Conservation (phyloP, 1,140 invertebrate species). For the Ceratoteleas bidentatus region DNA sequence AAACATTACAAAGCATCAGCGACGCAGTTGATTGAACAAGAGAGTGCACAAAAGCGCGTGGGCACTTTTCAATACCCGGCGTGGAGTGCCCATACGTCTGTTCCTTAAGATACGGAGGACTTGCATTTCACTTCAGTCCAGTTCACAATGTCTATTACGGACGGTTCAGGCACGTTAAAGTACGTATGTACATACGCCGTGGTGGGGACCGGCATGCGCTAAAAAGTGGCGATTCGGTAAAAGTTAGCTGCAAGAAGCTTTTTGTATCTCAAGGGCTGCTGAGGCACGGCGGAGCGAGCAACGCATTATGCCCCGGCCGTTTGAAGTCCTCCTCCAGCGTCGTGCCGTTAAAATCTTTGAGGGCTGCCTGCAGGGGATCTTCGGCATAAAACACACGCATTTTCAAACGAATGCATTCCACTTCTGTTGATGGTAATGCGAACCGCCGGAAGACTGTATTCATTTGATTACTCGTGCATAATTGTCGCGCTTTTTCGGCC, state of each 20-base stretch:
- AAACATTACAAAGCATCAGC: slow-evolving; percentile 59
- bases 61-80: slow-evolving; percentile 56
- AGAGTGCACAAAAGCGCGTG: slow-evolving; percentile 54
- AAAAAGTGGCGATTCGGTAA: slow-evolving; percentile 59
- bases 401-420: slow-evolving; percentile 57
- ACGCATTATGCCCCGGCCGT: slow-evolving; percentile 61
- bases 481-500: slow-evolving; percentile 26
- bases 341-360: slow-evolving; percentile 66
- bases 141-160: slow-evolving; percentile 67
- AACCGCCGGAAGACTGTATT: slow-evolving; percentile 33
- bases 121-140: slow-evolving; percentile 66
- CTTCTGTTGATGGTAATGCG: slow-evolving; percentile 55
- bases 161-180: slow-evolving; percentile 58
- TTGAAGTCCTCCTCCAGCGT: slow-evolving; percentile 63
- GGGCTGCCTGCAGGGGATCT: slow-evolving; percentile 51
- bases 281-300: slow-evolving; percentile 55
- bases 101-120: slow-evolving; percentile 59
- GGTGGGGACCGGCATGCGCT: slow-evolving; percentile 34
- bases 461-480: slow-evolving; percentile 48
- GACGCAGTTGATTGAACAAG: slow-evolving; percentile 55
- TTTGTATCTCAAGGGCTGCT: slow-evolving; percentile 67
- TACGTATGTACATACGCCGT: slow-evolving; percentile 57
- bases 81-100: slow-evolving; percentile 59
- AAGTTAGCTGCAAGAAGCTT: slow-evolving; percentile 68
- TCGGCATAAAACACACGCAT: slow-evolving; percentile 46